A percentile compares a stretch with the other conserved stretches of the same genome.
These are phyloP conservation scores for Lepidochitona cinerea DNA, from an alignment of 2,888 invertebrate species.

Conservation along the genomic window DNA sequence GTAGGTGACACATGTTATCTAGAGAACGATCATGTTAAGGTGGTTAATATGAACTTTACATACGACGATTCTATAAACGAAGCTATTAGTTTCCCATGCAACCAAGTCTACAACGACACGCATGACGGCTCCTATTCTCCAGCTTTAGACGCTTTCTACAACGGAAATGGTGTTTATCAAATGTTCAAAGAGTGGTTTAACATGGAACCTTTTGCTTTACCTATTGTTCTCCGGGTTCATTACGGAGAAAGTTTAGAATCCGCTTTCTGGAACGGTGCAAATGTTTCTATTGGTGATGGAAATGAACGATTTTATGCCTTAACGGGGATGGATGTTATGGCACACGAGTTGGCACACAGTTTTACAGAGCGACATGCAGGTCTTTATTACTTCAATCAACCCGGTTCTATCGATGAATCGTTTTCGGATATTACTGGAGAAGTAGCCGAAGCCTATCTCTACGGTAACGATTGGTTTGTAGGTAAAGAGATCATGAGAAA, in stretches of 20 bases:
- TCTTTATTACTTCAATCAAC: conserved; percentile 32
- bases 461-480: conserved; percentile 25
- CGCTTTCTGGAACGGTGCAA: conserved; percentile 40
- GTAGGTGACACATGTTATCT: conserved; percentile 32
- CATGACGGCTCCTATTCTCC: conserved; percentile 34
- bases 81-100: conserved; percentile 23
- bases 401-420: conserved; percentile 37
- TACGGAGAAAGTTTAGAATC: conserved; percentile 37
- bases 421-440: conserved; percentile 43
- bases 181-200: conserved; percentile 48
- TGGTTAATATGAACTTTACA: conserved; percentile 35
- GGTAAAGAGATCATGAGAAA: conserved; percentile 27
- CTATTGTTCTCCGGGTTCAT: conserved; percentile 41
- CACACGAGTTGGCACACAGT: conserved; percentile 42
- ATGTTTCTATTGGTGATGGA: conserved; percentile 36
- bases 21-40: conserved; percentile 42
- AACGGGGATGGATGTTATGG: conserved; percentile 30
- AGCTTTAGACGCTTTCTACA: conserved; percentile 39
- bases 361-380: conserved; percentile 35
- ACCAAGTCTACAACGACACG: conserved; percentile 23
- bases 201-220: conserved; percentile 24
- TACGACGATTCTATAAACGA: conserved; percentile 5
- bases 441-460: conserved; percentile 27
- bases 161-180: conserved; percentile 35
- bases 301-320: conserved; percentile 30